Conservation (phyloP, 2,113 vertebrate species). For the Centrocercus urophasianus region DNA sequence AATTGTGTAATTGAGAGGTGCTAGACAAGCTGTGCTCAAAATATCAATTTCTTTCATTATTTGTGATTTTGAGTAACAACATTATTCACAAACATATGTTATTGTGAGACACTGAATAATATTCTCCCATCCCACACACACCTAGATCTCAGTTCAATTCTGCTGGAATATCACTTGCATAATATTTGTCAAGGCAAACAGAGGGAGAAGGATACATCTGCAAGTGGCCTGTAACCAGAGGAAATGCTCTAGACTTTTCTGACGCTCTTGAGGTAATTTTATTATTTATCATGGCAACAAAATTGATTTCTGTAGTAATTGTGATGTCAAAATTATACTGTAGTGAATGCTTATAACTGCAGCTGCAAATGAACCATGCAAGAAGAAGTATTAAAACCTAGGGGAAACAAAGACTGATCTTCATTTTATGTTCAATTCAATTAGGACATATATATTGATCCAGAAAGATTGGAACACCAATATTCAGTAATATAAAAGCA, state of each 20-base stretch:
- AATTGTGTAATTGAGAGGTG: conserved; percentile 32
- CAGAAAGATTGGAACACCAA: background rate
- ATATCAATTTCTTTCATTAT: conserved; percentile 45
- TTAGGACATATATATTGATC: background rate
- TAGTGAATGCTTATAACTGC: background rate
- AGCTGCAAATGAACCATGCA: background rate
- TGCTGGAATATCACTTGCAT: background rate
- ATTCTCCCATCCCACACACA: background rate
- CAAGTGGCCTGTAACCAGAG: background rate
- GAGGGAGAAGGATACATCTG: background rate
- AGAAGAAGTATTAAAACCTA: background rate
- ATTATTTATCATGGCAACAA: background rate
- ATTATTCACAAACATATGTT: background rate
- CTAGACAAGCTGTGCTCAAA: background rate
- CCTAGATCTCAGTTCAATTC: conserved; percentile 9
- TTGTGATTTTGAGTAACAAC: conserved; percentile 36
- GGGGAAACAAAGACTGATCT: background rate
- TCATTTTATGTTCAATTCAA: background rate
- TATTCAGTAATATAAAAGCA: background rate
- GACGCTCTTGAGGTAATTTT: background rate
- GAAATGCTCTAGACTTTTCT: background rate
- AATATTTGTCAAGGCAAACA: background rate
- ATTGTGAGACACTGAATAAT: conserved; percentile 29
- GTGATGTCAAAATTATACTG: background rate
- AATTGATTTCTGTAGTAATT: background rate